Evolutionary conservation across 2,888 invertebrate species (phyloP).

Genomic region (Zelleria hepariella): DNA sequence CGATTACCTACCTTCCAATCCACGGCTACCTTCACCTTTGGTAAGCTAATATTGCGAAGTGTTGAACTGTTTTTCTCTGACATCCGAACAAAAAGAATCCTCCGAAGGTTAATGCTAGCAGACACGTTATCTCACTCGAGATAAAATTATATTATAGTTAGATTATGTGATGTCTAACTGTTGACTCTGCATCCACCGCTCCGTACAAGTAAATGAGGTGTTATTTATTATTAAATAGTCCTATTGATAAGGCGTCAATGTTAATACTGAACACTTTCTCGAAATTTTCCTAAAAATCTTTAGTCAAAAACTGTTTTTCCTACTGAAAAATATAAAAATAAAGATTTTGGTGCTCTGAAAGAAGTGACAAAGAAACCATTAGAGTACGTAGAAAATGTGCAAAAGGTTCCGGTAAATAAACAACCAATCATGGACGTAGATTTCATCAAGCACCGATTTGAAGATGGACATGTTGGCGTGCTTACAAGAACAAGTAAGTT

Average conservation of each 20-base stretch:
- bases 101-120: neutral
- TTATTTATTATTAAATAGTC: constrained; percentile 1
- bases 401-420: neutral
- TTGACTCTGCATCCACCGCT: neutral
- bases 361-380: neutral
- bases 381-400: neutral
- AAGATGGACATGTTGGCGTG: constrained; percentile 45
- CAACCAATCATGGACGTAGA: constrained; percentile 44
- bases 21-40: no score
- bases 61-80: no score
- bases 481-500: constrained; percentile 46
- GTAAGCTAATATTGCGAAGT: no score
- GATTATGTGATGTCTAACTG: neutral
- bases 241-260: neutral
- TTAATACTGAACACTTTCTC: neutral
- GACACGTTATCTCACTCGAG: neutral
- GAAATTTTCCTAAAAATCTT: neutral
- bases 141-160: neutral
- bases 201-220: neutral
- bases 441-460: constrained; percentile 42
- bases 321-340: no score
- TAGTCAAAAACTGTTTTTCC: no score
- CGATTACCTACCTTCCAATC: no score
- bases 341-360: neutral
- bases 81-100: neutral